Percentiles rank a stretch among this genome's conserved stretches.
phyloP scores from a whole-genome alignment of 1,140 invertebrate species.

The Zaprionus africanus region DNA sequence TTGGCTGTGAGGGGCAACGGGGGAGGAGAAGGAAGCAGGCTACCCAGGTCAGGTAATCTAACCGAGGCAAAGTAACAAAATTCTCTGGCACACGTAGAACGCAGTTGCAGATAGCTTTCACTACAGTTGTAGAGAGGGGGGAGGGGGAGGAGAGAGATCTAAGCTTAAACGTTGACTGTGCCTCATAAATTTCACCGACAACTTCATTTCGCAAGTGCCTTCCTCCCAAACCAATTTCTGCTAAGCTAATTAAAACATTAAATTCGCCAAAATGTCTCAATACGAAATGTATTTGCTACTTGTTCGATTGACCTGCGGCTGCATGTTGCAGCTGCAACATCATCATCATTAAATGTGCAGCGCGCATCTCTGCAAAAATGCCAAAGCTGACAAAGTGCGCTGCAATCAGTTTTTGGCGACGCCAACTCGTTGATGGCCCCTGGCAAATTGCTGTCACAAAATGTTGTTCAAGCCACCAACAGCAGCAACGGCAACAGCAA shows the following conservation, averaged over 20 bases:
- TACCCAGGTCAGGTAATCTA: constrained; percentile 16
- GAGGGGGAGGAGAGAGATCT: background rate
- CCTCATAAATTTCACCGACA: constrained; percentile 36
- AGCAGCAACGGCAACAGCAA: constrained; percentile 13
- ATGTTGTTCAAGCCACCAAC: constrained; percentile 33
- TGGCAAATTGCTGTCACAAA: constrained; percentile 47
- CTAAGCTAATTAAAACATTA: constrained; percentile 44
- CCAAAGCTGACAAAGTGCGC: constrained; percentile 31
- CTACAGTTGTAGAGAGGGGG: background rate
- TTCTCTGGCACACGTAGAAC: constrained; percentile 35
- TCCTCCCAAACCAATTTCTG: background rate
- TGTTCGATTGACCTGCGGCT: constrained; percentile 17
- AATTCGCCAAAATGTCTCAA: constrained; percentile 46
- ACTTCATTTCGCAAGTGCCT: constrained; percentile 37
- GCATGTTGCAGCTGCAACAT: constrained; percentile 28
- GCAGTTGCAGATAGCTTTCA: constrained; percentile 26
- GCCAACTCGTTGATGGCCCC: constrained; percentile 18
- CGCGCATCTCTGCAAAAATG: constrained; percentile 7
- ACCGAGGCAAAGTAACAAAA: constrained; percentile 42
- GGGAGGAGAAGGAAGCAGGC: background rate
- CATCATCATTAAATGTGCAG: constrained; percentile 42
- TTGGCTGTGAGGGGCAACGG: background rate
- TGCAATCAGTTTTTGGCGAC: constrained; percentile 44
- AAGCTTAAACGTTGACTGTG: constrained; percentile 38
- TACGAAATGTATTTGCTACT: constrained; percentile 6